Evolutionary conservation across 2,888 invertebrate genomes (phyloP).

Genomic region (Hydrotaea diabolus): DNA sequence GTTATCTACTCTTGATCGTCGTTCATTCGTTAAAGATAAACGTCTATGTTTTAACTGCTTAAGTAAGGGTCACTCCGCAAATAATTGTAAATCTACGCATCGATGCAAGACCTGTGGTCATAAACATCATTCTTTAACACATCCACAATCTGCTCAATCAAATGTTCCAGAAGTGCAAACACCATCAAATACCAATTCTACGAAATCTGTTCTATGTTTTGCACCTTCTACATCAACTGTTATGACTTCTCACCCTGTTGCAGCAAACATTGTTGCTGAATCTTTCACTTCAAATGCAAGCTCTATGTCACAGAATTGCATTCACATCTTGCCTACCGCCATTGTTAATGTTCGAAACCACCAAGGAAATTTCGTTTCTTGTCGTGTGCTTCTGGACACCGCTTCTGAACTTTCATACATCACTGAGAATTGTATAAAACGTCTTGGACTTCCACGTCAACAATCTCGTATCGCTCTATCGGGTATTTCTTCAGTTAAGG

Average conservation of each 20-base stretch:
- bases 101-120: slow-evolving; percentile 14
- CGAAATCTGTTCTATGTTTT: no score
- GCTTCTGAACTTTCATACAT: slow-evolving; percentile 18
- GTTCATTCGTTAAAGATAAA: no score
- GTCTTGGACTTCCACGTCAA: not conserved
- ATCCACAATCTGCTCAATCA: not conserved
- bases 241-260: not conserved
- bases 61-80: not conserved
- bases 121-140: slow-evolving; percentile 5
- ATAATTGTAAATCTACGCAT: slow-evolving; percentile 4
- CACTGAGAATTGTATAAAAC: not conserved
- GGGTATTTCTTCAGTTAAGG: slow-evolving; percentile 37
- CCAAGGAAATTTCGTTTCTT: not conserved
- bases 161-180: not conserved
- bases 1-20: slow-evolving; percentile 8
- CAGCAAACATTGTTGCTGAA: not conserved
- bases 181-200: no score
- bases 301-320: not conserved
- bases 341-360: not conserved
- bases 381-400: no score
- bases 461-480: not conserved
- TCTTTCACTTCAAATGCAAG: not conserved
- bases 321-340: slow-evolving; percentile 20
- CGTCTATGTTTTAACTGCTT: slow-evolving; percentile 19
- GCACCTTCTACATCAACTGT: not conserved